phyloP scores from a whole-genome alignment of 2,888 invertebrate species.

The Drosophila kuntzei region DNA sequence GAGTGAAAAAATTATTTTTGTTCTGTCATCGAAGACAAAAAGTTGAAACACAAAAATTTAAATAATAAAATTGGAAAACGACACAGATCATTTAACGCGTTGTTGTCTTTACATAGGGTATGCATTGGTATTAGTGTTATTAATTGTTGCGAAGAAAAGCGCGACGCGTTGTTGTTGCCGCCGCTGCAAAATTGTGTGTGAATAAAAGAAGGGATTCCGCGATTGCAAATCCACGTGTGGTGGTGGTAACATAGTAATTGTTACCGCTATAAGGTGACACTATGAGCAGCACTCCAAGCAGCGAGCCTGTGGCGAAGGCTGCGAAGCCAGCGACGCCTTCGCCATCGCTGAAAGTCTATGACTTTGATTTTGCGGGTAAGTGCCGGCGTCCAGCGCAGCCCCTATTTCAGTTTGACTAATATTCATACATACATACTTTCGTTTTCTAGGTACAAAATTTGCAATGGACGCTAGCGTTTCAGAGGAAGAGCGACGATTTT shows the following conservation, averaged over 20 bases:
- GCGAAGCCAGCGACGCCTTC: constrained; percentile 50
- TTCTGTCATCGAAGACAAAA: constrained; percentile 6
- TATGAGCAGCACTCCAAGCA: constrained; percentile 54
- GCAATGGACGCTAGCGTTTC: constrained; percentile 87
- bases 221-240: constrained; percentile 44
- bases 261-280: constrained; percentile 11
- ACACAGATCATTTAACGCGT: constrained; percentile 21
- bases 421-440: constrained; percentile 20
- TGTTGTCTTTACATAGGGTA: background rate
- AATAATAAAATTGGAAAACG: constrained; percentile 5
- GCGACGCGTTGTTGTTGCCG: constrained; percentile 50
- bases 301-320: constrained; percentile 35
- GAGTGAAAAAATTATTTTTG: constrained; percentile 66
- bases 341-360: constrained; percentile 55
- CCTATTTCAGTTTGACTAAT: constrained; percentile 6
- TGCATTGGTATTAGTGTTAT: constrained; percentile 28
- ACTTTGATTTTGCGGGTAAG: constrained; percentile 65
- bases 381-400: background rate
- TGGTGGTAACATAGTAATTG: background rate
- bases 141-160: constrained; percentile 35
- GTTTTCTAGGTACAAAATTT: constrained; percentile 73
- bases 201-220: constrained; percentile 16
- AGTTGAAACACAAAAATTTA: background rate
- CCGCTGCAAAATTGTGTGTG: constrained; percentile 20
- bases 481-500: constrained; percentile 87